A percentile compares a stretch with the other conserved stretches of the same genome.
These are phyloP conservation scores for Rhombomys opimus DNA, from an alignment of 2,113 vertebrate genomes.

Conservation along the genomic window DNA sequence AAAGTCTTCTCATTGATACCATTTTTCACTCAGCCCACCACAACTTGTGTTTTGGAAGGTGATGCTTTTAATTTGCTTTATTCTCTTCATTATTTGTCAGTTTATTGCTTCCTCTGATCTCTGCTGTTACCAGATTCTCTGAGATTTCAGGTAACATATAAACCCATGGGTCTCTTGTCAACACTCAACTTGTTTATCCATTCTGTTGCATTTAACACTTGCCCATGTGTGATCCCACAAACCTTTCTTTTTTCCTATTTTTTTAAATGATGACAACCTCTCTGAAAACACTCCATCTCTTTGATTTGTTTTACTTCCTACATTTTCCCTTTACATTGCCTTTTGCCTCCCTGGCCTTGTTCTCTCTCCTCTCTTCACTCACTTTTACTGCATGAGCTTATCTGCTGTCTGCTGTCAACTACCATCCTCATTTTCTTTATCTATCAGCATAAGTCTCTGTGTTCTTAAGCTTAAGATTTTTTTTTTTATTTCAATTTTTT, in stretches of 20 bases:
- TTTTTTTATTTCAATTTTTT: not conserved
- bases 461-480: not conserved
- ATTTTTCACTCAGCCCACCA: not conserved
- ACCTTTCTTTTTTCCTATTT: not conserved
- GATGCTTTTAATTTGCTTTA: not conserved
- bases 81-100: not conserved
- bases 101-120: not conserved
- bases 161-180: not conserved
- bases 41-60: not conserved
- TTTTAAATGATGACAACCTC: not conserved
- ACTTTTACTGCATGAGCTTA: not conserved
- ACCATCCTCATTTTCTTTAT: not conserved
- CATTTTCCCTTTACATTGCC: not conserved
- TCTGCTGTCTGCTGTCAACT: not conserved
- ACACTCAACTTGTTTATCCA: not conserved
- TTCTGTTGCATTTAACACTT: not conserved
- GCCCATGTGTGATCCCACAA: not conserved
- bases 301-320: not conserved
- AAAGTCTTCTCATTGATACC: not conserved
- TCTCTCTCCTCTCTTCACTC: not conserved
- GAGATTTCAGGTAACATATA: not conserved
- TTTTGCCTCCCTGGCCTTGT: accelerated
- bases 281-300: not conserved
- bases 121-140: too few relatives aligned
- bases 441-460: not conserved